Evolutionary conservation across 2,797 vertebrate species (phyloP).

Genomic region (Alca torda): DNA sequence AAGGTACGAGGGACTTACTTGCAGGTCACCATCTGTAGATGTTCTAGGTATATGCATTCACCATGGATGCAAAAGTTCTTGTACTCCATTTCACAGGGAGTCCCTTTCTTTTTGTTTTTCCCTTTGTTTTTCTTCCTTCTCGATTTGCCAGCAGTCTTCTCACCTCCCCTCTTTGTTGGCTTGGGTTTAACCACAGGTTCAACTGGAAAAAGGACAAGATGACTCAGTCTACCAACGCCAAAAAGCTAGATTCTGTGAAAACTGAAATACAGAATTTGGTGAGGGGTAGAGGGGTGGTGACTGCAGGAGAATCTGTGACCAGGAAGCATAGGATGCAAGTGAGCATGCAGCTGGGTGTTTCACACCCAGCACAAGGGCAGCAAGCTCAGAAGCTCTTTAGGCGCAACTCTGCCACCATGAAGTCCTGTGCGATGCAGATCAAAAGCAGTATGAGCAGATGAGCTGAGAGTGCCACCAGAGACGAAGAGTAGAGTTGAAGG

Average conservation of each 20-base stretch:
- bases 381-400: neutral
- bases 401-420: neutral
- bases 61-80: constrained; percentile 83
- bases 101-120: constrained; percentile 76
- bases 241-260: neutral
- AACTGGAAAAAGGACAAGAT: constrained; percentile 57
- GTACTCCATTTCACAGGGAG: constrained; percentile 75
- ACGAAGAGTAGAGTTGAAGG: neutral
- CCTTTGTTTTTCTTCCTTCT: constrained; percentile 74
- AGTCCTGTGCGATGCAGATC: neutral
- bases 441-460: neutral
- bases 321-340: neutral
- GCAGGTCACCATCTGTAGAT: constrained; percentile 71
- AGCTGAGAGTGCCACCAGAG: neutral
- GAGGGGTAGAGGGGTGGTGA: neutral
- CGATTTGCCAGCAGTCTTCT: constrained; percentile 64
- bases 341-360: neutral
- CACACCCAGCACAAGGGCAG: neutral
- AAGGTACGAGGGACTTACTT: constrained; percentile 70
- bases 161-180: constrained; percentile 62
- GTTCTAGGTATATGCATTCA: constrained; percentile 74
- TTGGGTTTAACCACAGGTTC: constrained; percentile 77
- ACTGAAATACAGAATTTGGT: neutral
- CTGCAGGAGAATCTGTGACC: neutral
- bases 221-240: neutral